Base-by-base conservation (phyloP, 30 jellyfish, hydroid and myxozoan genomes). In the Euphysa ruthae region DNA sequence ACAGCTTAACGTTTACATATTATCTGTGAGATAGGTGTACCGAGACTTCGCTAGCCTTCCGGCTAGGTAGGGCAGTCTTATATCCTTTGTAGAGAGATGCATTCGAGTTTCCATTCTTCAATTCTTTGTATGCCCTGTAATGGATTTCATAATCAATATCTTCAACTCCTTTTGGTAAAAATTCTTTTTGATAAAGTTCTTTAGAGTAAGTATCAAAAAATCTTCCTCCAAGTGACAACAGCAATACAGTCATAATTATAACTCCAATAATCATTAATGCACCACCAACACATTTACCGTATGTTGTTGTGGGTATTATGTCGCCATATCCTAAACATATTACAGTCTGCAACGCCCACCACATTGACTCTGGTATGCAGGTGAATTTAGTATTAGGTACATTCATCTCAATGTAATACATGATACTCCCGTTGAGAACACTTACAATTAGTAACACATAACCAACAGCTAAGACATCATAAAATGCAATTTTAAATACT, bases 291-390 rank as follows among this genome's bases (percentile, higher is more conserved):
- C 8, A 16, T 28, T 51, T 49, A 4, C 81, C 81, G 16, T 22
- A 22, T 31, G 52, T 22, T 4, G 81, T 69, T 50, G 16, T 58
- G 15, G 81, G 81, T 20, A 69, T 58, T 26, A 69, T 69, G 32
- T 69, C 81, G 20, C 81, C 81, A 31, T 69, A 69, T 19, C 81
- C 81, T 4, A 69, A 21, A 16, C 70, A 50, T 14, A 69, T 21
- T 18, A 51, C 16, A 25, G 69, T 69, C 76, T 69, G 81, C 34
- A 69, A 28, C 8, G 81, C 78, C 81, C 81, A 69, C 81, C 81
- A 69, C 76, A 69, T 32, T 14, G 81, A 69, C 56, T 69, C 49
- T 32, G 81, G 81, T 19, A 69, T 69, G 62, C 77, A 22, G 4
- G 44, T 49, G 32, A 69, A 69, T 14, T 30, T 23, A n/a, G 76